phyloP scores from a whole-genome alignment of 2,113 vertebrate species.

The Macquaria australasica region DNA sequence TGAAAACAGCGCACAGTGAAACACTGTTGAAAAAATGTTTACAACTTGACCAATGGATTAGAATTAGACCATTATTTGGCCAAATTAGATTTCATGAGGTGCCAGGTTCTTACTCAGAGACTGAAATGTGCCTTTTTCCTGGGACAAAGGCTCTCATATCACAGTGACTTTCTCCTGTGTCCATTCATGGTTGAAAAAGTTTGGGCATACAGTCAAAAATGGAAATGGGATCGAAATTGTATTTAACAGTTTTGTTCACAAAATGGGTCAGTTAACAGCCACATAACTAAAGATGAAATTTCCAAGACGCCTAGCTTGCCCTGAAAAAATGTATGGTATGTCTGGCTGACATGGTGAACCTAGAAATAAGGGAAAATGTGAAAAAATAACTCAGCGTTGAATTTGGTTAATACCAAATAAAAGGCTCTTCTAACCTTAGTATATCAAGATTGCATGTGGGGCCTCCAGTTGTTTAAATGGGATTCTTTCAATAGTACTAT shows the following conservation, averaged over 20 bases:
- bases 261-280: background rate
- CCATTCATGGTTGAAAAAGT: background rate
- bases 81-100: background rate
- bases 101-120: background rate
- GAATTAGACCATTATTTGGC: background rate
- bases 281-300: constrained; percentile 3
- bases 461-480: background rate
- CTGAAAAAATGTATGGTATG: background rate
- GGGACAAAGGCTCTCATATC: background rate
- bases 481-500: background rate
- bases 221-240: background rate
- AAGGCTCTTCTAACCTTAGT: background rate
- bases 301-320: background rate
- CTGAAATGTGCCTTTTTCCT: background rate
- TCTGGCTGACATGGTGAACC: background rate
- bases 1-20: too few species aligned
- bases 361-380: background rate
- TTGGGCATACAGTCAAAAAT: background rate
- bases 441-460: background rate
- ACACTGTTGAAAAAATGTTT: too few species aligned
- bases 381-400: background rate
- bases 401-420: background rate
- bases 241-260: background rate
- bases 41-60: background rate
- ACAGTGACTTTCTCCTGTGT: background rate